These are phyloP conservation scores for Echeneis naucrates DNA, from an alignment of 2,797 vertebrate genomes.

Conservation along the genomic window DNA sequence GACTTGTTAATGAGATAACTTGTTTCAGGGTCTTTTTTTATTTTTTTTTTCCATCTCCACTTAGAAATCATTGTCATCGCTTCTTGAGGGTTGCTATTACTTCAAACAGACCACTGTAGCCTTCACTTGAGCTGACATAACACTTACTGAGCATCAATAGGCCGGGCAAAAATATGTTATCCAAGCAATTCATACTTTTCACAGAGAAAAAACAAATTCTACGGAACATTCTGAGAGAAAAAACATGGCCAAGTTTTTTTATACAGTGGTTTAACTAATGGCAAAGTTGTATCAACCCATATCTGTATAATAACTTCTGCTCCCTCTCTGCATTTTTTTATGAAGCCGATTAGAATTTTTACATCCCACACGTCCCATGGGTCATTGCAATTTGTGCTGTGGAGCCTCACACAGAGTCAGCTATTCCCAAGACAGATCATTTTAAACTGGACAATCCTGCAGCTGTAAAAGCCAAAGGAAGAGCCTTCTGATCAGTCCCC, in stretches of 20 bases:
- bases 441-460: constrained; percentile 37
- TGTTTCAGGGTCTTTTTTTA: constrained; percentile 4
- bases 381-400: neutral
- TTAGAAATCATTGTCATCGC: constrained; percentile 13
- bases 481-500: constrained; percentile 34
- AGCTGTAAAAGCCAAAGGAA: constrained; percentile 15
- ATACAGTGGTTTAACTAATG: neutral
- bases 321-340: constrained; percentile 3
- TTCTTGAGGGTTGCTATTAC: constrained; percentile 10
- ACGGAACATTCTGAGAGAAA: neutral
- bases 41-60: neutral
- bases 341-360: constrained; percentile 1
- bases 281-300: neutral
- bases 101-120: neutral
- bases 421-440: constrained; percentile 13
- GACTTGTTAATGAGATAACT: too few relatives aligned
- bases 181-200: neutral
- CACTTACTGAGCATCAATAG: neutral
- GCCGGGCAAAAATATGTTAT: neutral
- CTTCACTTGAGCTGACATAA: neutral
- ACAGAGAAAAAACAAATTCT: neutral
- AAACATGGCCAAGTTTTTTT: neutral
- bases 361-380: constrained; percentile 8
- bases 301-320: neutral
- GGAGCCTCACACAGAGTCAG: neutral